phyloP scores from a whole-genome alignment of 2,797 vertebrate species.

The Xenentodon cancila region DNA sequence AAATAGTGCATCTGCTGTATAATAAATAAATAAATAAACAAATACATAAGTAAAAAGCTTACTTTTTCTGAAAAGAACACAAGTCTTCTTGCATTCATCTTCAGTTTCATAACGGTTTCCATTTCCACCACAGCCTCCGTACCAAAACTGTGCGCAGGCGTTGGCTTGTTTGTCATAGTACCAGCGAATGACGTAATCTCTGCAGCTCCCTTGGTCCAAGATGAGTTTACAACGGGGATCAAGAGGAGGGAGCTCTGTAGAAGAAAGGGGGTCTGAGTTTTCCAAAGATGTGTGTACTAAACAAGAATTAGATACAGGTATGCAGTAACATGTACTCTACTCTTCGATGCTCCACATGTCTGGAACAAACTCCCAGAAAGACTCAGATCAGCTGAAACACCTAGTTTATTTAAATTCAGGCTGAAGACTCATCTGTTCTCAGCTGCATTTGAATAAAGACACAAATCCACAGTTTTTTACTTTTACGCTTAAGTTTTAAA shows the following conservation, averaged over 20 bases:
- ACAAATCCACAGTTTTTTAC: no score
- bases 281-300: not conserved
- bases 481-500: no score
- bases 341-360: no score
- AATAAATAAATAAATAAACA: not conserved
- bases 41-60: slow-evolving; percentile 7
- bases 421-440: no score
- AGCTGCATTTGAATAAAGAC: no score
- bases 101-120: slow-evolving; percentile 87
- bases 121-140: slow-evolving; percentile 87
- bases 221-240: slow-evolving; percentile 75
- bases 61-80: slow-evolving; percentile 79
- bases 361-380: no score
- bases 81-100: slow-evolving; percentile 84
- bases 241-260: slow-evolving; percentile 56
- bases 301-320: not conserved
- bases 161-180: slow-evolving; percentile 90
- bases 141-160: slow-evolving; percentile 92
- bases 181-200: slow-evolving; percentile 85
- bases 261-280: slow-evolving; percentile 30
- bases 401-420: no score
- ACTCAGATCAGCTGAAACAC: no score
- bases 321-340: no score
- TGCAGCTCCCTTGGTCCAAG: slow-evolving; percentile 85
- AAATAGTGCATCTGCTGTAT: not conserved